Percentiles rank a stretch among this genome's conserved stretches.
Conservation (phyloP, 2,113 vertebrate species). For the Lepus americanus region DNA sequence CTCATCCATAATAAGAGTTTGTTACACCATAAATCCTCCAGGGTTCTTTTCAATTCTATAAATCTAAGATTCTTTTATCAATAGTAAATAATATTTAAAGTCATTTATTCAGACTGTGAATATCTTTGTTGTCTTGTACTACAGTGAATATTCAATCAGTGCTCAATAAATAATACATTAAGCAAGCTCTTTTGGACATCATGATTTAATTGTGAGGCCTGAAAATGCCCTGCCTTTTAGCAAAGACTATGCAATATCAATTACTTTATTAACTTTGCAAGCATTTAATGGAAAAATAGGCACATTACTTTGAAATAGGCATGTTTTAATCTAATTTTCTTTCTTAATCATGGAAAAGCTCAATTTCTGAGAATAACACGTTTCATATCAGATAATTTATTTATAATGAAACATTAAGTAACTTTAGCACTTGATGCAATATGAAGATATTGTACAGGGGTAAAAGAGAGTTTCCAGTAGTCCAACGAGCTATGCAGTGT, state of each 20-base stretch:
- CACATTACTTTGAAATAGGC: conserved; percentile 69
- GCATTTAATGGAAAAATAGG: conserved; percentile 75
- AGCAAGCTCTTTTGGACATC: conserved; percentile 75
- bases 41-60: conserved; percentile 41
- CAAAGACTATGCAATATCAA: conserved; percentile 77
- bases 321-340: conserved; percentile 72
- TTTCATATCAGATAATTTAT: conserved; percentile 75
- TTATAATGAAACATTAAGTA: conserved; percentile 75
- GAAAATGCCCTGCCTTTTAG: conserved; percentile 73
- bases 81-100: conserved; percentile 66
- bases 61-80: conserved; percentile 57
- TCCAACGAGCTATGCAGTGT: not conserved
- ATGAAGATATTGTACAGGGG: not conserved
- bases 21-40: conserved; percentile 50
- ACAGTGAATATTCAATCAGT: conserved; percentile 53
- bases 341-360: conserved; percentile 73
- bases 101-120: conserved; percentile 63
- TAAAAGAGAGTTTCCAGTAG: conserved; percentile 14
- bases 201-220: conserved; percentile 70
- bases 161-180: conserved; percentile 80
- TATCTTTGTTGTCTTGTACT: conserved; percentile 39
- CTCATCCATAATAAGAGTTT: conserved; percentile 30
- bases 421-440: conserved; percentile 62
- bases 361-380: conserved; percentile 73
- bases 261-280: conserved; percentile 80